Percentiles rank a stretch among this genome's conserved stretches.
These are phyloP conservation scores for Corythaixoides concolor DNA, from an alignment of 2,113 vertebrate genomes.

Conservation along the genomic window DNA sequence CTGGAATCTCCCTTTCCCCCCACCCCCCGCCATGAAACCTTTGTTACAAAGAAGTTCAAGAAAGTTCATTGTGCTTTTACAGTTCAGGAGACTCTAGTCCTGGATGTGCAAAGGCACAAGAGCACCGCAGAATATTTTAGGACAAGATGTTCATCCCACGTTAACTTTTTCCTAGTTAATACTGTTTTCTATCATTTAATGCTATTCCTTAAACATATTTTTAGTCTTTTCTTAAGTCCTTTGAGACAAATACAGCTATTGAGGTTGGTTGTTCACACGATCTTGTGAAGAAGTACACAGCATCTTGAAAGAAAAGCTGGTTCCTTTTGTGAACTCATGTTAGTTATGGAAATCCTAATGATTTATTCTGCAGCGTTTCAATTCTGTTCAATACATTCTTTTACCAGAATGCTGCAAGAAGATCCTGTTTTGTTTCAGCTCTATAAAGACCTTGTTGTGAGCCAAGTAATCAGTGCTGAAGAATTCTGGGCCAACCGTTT, in stretches of 20 bases:
- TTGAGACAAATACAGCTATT: neutral
- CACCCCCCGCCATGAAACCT: neutral
- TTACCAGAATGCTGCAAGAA: constrained; percentile 95
- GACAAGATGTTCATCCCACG: neutral
- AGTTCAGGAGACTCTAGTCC: neutral
- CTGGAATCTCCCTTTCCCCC: neutral
- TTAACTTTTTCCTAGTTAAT: neutral
- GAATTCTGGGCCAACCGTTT: constrained; percentile 98
- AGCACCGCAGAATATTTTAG: neutral
- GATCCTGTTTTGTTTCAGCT: constrained; percentile 98
- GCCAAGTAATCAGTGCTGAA: constrained; percentile 97
- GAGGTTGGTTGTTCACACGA: neutral
- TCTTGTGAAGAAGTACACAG: neutral
- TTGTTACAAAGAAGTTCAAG: neutral
- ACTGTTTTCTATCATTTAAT: neutral
- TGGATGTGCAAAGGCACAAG: neutral
- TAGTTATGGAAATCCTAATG: constrained; percentile 35
- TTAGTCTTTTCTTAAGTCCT: neutral
- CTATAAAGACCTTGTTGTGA: constrained; percentile 98
- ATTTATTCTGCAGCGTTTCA: constrained; percentile 59
- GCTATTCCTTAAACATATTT: neutral
- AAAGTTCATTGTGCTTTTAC: neutral
- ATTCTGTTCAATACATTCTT: constrained; percentile 68
- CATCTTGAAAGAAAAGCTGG: constrained; percentile 9
- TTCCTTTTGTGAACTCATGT: constrained; percentile 9